These are phyloP conservation scores for Carettochelys insculpta DNA, from an alignment of 2,113 vertebrate genomes.

Conservation along the genomic window DNA sequence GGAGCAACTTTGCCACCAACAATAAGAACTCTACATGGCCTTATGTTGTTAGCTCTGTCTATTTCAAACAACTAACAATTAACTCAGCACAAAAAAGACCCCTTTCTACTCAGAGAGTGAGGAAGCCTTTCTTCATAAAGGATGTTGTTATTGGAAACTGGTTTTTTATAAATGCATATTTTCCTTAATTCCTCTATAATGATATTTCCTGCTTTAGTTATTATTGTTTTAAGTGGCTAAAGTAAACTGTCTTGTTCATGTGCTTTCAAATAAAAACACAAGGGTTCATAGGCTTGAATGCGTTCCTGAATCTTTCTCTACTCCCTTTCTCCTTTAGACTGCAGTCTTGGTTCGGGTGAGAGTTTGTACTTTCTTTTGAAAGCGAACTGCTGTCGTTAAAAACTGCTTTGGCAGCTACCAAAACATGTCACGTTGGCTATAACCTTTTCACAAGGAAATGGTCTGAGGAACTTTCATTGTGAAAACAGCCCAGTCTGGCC, in stretches of 20 bases:
- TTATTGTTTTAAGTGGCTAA: slow-evolving; percentile 61
- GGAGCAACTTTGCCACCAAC: slow-evolving; percentile 14
- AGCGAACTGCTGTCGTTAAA: slow-evolving; percentile 46
- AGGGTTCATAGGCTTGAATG: slow-evolving; percentile 47
- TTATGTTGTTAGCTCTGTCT: slow-evolving; percentile 34
- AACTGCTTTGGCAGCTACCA: slow-evolving; percentile 47
- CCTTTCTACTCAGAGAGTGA: slow-evolving; percentile 18
- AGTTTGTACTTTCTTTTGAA: slow-evolving; percentile 47
- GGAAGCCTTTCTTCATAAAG: slow-evolving; percentile 49
- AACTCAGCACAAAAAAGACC: slow-evolving; percentile 45
- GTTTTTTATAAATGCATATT: slow-evolving; percentile 60
- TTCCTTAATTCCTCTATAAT: slow-evolving; percentile 64
- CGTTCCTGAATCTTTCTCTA: slow-evolving; percentile 55
- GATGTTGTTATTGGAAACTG: slow-evolving; percentile 33
- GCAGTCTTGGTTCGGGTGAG: slow-evolving; percentile 34
- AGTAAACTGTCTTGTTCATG: slow-evolving; percentile 59
- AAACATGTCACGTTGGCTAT: slow-evolving; percentile 43
- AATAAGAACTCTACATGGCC: slow-evolving; percentile 45
- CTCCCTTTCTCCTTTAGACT: slow-evolving; percentile 8
- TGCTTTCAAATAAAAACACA: slow-evolving; percentile 64
- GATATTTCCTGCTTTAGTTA: slow-evolving; percentile 52
- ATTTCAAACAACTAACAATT: slow-evolving; percentile 52
- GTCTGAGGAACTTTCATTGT: slow-evolving; percentile 54
- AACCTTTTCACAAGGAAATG: slow-evolving; percentile 69
- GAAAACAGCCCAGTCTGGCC: slow-evolving; percentile 20